phyloP scores from a whole-genome alignment of 2,888 invertebrate genomes.

The Zaprionus bogoriensis region DNA sequence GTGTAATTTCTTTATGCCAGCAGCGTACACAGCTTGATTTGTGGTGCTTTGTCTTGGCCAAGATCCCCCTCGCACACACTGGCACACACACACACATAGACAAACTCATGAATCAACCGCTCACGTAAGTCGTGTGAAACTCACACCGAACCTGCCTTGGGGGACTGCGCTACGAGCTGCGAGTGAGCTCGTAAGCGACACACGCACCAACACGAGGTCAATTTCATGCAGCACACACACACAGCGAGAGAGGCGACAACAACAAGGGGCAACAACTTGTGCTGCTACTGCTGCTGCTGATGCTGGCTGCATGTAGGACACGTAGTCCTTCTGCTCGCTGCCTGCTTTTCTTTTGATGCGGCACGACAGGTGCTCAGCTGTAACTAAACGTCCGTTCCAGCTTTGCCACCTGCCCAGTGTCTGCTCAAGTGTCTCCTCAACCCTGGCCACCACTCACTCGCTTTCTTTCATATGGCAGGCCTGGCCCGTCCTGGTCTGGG shows the following conservation, averaged over 20 bases:
- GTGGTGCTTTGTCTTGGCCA: slow-evolving; percentile 50
- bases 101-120: slow-evolving; percentile 30
- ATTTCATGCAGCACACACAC: slow-evolving; percentile 71
- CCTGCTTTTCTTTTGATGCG: slow-evolving; percentile 56
- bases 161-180: not conserved
- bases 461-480: not conserved
- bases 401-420: slow-evolving; percentile 44
- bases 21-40: slow-evolving; percentile 52
- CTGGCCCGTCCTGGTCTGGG: slow-evolving; percentile 1
- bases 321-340: slow-evolving; percentile 48
- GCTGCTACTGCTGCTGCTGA: slow-evolving; percentile 11
- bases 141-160: slow-evolving; percentile 3
- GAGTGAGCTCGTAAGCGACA: slow-evolving; percentile 23
- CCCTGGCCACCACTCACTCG: not conserved
- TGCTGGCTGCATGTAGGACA: slow-evolving; percentile 60
- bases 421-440: slow-evolving; percentile 11
- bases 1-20: slow-evolving; percentile 49
- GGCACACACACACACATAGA: not conserved
- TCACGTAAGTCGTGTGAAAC: slow-evolving; percentile 55
- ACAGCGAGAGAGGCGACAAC: no score
- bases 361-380: slow-evolving; percentile 71
- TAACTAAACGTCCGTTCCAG: slow-evolving; percentile 59
- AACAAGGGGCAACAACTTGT: slow-evolving; percentile 8
- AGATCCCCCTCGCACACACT: slow-evolving; percentile 8
- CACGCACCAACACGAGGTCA: slow-evolving; percentile 69